Percentiles rank a stretch among this genome's conserved stretches.
phyloP scores from a whole-genome alignment of 2,888 invertebrate species.

The Andrena bucephala region DNA sequence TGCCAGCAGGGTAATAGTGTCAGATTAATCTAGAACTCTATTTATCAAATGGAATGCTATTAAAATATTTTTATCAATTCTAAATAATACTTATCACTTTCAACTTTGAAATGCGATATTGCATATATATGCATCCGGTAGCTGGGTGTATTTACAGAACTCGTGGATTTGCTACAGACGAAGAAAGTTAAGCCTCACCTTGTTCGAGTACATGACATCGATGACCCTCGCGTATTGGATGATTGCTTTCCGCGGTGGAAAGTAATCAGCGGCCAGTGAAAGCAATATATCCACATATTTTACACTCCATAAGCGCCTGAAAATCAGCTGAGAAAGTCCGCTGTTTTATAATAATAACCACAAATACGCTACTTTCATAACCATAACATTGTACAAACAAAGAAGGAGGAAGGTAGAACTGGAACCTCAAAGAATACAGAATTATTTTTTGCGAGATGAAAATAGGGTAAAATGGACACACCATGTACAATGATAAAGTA shows the following conservation, averaged over 20 bases:
- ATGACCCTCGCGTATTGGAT: conserved; percentile 52
- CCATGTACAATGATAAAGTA: background rate
- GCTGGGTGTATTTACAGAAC: background rate
- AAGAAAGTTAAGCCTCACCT: conserved; percentile 67
- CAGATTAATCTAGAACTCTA: no score
- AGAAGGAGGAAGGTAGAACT: background rate
- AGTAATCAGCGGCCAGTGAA: conserved; percentile 60
- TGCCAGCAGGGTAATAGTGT: no score
- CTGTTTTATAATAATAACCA: conserved; percentile 2
- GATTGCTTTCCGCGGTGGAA: conserved; percentile 52
- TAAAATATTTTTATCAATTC: no score
- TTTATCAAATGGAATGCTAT: no score
- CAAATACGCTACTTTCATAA: background rate
- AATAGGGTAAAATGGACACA: background rate
- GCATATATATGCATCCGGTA: background rate
- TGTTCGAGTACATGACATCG: conserved; percentile 52
- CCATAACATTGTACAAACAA: background rate
- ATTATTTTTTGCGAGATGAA: background rate
- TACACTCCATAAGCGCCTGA: conserved; percentile 29
- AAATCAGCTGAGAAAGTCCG: conserved; percentile 19
- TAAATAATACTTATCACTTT: background rate
- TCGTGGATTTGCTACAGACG: conserved; percentile 22
- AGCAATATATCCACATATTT: conserved; percentile 60
- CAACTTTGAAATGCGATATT: background rate
- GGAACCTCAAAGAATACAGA: background rate